Conservation (phyloP, 2,888 invertebrate genomes). For the Sisyra nigra region DNA sequence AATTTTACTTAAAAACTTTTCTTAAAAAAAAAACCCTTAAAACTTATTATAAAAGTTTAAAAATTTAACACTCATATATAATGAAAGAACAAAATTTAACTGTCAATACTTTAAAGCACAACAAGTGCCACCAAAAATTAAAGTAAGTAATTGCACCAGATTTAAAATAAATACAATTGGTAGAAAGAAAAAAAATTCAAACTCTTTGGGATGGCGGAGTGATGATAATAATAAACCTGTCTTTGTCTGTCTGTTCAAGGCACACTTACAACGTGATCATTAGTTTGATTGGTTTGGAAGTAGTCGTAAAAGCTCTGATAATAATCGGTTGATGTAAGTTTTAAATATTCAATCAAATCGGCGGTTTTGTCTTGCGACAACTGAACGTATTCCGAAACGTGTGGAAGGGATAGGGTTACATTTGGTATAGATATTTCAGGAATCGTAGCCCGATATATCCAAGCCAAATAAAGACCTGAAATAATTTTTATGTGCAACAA, state of each 20-base stretch:
- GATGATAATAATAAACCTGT: too few species aligned
- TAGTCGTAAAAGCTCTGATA: conserved; percentile 4
- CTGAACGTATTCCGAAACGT: conserved; percentile 5
- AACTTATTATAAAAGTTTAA: neutral
- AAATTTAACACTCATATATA: neutral
- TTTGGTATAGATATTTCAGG: conserved; percentile 6
- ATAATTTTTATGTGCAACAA: conserved; percentile 17
- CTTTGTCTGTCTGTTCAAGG: too few species aligned
- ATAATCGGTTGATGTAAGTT: conserved; percentile 2
- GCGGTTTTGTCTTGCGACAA: conserved; percentile 1
- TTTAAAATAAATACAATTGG: too few species aligned
- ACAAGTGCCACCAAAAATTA: neutral
- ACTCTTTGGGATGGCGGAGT: neutral
- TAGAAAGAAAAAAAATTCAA: neutral
- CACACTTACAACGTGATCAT: conserved; percentile 6
- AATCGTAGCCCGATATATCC: neutral
- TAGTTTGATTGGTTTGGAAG: conserved; percentile 1
- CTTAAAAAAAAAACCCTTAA: too few species aligned
- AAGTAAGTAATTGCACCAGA: neutral
- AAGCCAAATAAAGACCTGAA: conserved; percentile 28
- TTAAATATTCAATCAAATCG: conserved; percentile 7
- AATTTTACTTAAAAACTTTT: too few species aligned
- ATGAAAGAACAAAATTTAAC: neutral
- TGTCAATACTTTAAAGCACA: neutral
- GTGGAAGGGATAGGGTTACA: conserved; percentile 1